Evolutionary conservation across 2,888 invertebrate species (phyloP).

Genomic region (Cremastinae sp.): DNA sequence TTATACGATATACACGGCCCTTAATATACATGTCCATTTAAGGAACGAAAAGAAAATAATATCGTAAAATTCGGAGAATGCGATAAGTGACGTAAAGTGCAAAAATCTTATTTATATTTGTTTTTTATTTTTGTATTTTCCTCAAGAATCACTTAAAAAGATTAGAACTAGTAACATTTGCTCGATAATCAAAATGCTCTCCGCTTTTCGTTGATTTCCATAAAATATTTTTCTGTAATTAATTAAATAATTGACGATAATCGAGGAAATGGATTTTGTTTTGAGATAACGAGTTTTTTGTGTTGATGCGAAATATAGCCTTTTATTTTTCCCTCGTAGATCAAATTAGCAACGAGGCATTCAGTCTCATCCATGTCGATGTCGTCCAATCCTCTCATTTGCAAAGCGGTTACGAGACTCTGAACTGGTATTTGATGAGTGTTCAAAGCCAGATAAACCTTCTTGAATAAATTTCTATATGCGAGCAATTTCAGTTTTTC

Average conservation of each 20-base stretch:
- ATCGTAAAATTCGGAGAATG: too few relatives aligned
- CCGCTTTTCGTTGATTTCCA: too few relatives aligned
- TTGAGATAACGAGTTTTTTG: constrained; percentile 97
- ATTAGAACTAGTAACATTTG: too few relatives aligned
- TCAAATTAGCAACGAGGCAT: constrained; percentile 97
- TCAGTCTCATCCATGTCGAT: constrained; percentile 97
- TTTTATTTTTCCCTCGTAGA: constrained; percentile 97
- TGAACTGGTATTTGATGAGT: constrained; percentile 94
- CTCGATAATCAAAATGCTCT: too few relatives aligned
- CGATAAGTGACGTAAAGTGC: too few relatives aligned
- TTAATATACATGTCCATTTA: too few relatives aligned
- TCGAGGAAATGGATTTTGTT: constrained; percentile 96
- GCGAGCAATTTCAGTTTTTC: constrained; percentile 97
- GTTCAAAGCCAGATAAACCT: constrained; percentile 89
- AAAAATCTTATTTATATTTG: too few relatives aligned
- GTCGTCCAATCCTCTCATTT: constrained; percentile 90
- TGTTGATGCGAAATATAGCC: constrained; percentile 99
- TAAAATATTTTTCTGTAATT: too few relatives aligned
- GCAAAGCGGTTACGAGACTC: constrained; percentile 90
- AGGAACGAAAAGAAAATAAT: too few relatives aligned
- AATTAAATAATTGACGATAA: constrained; percentile 84
- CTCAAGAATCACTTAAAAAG: too few relatives aligned
- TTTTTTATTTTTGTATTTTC: too few relatives aligned
- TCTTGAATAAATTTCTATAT: constrained; percentile 97
- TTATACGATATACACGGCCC: too few relatives aligned